Conservation (phyloP, 2,113 vertebrate genomes). For the Melospiza georgiana region DNA sequence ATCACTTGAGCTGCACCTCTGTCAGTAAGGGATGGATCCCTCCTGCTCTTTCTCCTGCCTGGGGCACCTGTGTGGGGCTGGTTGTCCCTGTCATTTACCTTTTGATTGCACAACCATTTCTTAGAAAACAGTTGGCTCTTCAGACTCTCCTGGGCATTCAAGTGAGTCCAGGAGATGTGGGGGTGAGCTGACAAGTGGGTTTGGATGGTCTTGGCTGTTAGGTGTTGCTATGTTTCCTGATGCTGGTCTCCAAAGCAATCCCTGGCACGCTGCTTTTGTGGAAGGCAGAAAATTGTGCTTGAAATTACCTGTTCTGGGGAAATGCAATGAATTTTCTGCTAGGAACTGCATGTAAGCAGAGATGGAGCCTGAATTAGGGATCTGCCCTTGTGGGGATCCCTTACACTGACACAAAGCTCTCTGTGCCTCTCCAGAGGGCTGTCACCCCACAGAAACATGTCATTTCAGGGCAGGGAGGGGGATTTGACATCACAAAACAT, state of each 20-base stretch:
- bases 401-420: too few relatives aligned
- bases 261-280: not conserved
- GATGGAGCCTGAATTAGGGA: not conserved
- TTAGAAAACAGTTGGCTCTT: not conserved
- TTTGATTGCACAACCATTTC: fast-evolving
- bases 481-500: too few relatives aligned
- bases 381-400: fast-evolving
- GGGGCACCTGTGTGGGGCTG: too few relatives aligned
- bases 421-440: too few relatives aligned
- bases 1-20: too few relatives aligned
- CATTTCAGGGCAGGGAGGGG: too few relatives aligned
- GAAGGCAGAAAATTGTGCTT: not conserved
- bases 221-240: not conserved
- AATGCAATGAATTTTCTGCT: not conserved
- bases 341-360: not conserved
- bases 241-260: not conserved
- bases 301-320: not conserved
- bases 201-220: not conserved
- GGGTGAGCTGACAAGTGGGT: not conserved
- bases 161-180: not conserved
- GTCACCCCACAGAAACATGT: too few relatives aligned
- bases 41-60: too few relatives aligned
- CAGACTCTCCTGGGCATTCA: not conserved
- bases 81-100: too few relatives aligned
- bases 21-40: too few relatives aligned